These are phyloP conservation scores for Falco naumanni DNA, from an alignment of 2,797 vertebrate genomes.

Conservation along the genomic window DNA sequence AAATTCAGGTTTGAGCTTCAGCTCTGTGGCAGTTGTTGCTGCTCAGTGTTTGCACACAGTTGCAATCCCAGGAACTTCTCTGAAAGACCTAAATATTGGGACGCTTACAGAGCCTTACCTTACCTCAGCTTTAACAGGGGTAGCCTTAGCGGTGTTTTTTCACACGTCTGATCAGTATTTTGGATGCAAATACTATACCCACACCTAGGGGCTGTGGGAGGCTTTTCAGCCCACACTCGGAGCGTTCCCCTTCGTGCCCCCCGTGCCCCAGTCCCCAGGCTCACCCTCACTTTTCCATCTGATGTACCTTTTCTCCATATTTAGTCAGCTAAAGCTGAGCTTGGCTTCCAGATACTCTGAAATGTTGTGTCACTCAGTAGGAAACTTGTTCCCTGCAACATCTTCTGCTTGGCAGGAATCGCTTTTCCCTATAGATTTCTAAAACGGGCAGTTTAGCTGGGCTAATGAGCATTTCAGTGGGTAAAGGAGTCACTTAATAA, in stretches of 20 bases:
- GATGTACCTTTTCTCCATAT: constrained; percentile 58
- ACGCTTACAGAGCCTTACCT: background rate
- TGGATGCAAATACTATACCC: background rate
- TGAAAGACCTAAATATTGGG: background rate
- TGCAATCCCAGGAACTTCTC: rapidly evolving
- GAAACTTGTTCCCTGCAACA: background rate
- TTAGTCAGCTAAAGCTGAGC: constrained; percentile 45
- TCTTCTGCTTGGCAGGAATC: background rate
- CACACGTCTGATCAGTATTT: background rate
- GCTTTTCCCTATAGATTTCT: background rate
- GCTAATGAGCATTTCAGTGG: background rate
- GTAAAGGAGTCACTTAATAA: background rate
- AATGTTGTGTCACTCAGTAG: background rate
- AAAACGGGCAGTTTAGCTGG: background rate
- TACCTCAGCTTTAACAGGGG: background rate
- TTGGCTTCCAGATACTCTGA: background rate
- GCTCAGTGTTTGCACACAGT: background rate
- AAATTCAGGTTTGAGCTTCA: background rate
- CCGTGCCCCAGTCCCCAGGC: background rate
- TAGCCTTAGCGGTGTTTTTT: background rate
- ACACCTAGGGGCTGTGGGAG: background rate
- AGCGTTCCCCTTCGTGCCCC: background rate
- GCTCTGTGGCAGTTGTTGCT: background rate
- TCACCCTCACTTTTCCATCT: constrained; percentile 24
- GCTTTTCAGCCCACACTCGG: background rate